Conservation (phyloP, 2,888 invertebrate species). For the Gerris lacustris region DNA sequence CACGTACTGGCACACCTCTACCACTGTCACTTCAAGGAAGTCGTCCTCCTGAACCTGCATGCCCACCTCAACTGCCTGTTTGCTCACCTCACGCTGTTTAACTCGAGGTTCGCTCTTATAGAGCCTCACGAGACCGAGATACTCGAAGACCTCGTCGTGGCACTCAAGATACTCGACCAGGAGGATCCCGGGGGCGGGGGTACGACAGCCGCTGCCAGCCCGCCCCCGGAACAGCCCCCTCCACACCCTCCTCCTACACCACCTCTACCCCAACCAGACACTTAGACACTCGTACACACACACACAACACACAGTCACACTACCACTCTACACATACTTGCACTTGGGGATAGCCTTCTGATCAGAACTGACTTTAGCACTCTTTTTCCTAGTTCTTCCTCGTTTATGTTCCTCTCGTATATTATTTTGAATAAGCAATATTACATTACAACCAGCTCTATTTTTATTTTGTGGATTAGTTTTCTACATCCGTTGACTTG, state of each 20-base stretch:
- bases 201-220: conserved; percentile 11
- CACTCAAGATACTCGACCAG: conserved; percentile 43
- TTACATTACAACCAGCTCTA: no score
- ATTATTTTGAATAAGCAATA: no score
- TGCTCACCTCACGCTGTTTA: conserved; percentile 81
- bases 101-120: conserved; percentile 77
- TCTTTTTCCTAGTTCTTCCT: no score
- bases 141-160: conserved; percentile 78
- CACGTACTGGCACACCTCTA: conserved; percentile 97
- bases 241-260: conserved; percentile 5
- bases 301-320: no score
- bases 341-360: no score
- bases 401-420: no score
- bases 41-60: conserved; percentile 84
- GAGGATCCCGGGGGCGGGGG: conserved; percentile 14
- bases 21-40: conserved; percentile 93
- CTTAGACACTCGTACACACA: no score
- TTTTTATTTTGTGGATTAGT: no score
- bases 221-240: conserved; percentile 11
- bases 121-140: conserved; percentile 94
- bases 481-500: no score
- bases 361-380: no score
- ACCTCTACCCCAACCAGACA: background rate
- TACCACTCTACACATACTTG: no score
- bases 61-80: conserved; percentile 95